Evolutionary conservation across 2,797 vertebrate species (phyloP), one percentile per base, ranked within the genome.

Genomic region (Sebastes oblongus): DNA sequence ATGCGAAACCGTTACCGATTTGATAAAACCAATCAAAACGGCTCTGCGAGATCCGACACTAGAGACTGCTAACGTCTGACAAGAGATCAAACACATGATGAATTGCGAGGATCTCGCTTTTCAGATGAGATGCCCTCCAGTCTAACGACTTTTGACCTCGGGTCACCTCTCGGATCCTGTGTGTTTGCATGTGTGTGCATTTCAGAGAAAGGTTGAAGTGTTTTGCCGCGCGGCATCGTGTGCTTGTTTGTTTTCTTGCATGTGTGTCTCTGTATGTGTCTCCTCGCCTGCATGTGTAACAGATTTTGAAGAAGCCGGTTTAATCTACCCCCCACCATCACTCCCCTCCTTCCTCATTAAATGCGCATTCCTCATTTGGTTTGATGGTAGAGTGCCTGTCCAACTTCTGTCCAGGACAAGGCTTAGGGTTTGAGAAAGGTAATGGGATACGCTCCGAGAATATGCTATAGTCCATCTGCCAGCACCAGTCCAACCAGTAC

Each of bases 361-460:
- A 87, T 55, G 59, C 80, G 74, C 86, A 91, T 90, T 91, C 73
- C 80, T 86, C 78, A 85, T 87, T 90, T 67, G 80, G 81, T 71
- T 89, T 91, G 89, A 92, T 91, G 86, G 90, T 88, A 86, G 85
- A 93, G 71, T 86, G 84, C 78, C 80, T 82, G 80, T 91, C 91
- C 88, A 91, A 89, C 78, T 78, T 84, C 62, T 86, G 75, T 88
- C 86, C 50, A 72, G 66, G 72, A 82, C 73, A 79, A 83, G 76
- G 62, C 77, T 75, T 13, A 20, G 70, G 27, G 58, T 80, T 85
- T 74, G 5, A 72, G 76, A 86, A 77, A 85, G 77, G 91, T 88
- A 90, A 92, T 32, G 52, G 74, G 84, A 91, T 85, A 89, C 36
- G 36, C 42, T 32, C 80, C 68, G 71, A 74, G 66, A 85, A 83